Conservation (phyloP, 2,888 invertebrate genomes). For the Drosophila histrio region DNA sequence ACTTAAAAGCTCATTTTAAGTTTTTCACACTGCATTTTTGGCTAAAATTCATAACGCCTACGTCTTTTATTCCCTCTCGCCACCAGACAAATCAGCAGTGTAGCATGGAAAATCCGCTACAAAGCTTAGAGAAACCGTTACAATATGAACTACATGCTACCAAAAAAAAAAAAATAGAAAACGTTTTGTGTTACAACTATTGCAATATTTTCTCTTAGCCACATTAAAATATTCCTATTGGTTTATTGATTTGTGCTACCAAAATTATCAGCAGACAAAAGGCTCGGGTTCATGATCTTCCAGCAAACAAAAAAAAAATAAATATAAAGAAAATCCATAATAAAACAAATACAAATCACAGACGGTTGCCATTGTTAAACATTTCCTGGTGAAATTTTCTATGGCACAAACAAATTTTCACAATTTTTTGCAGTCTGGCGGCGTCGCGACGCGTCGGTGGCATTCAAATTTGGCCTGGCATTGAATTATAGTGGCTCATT, state of each 20-base stretch:
- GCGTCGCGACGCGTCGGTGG: constrained; percentile 18
- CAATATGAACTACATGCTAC: constrained; percentile 51
- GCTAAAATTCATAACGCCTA: constrained; percentile 36
- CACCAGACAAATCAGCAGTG: constrained; percentile 7
- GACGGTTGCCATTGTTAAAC: constrained; percentile 58
- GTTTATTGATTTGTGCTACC: constrained; percentile 78
- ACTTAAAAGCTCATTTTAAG: not conserved
- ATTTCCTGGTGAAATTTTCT: constrained; percentile 69
- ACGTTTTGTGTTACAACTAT: constrained; percentile 57
- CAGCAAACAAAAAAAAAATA: constrained; percentile 18
- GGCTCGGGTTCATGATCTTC: constrained; percentile 73
- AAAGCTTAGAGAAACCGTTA: constrained; percentile 53
- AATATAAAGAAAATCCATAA: constrained; percentile 25
- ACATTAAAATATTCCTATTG: constrained; percentile 63
- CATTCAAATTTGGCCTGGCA: constrained; percentile 70
- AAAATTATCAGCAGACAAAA: constrained; percentile 64
- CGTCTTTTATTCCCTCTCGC: not conserved
- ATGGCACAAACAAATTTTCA: constrained; percentile 51
- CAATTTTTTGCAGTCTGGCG: constrained; percentile 38
- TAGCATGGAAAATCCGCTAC: constrained; percentile 13
- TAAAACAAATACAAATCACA: constrained; percentile 55
- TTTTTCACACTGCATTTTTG: constrained; percentile 30
- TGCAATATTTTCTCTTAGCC: constrained; percentile 53
- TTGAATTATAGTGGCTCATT: constrained; percentile 75
- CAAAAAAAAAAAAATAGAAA: constrained; percentile 19